Base-by-base conservation (phyloP, 2,113 vertebrate genomes). In the Istiophorus platypterus region DNA sequence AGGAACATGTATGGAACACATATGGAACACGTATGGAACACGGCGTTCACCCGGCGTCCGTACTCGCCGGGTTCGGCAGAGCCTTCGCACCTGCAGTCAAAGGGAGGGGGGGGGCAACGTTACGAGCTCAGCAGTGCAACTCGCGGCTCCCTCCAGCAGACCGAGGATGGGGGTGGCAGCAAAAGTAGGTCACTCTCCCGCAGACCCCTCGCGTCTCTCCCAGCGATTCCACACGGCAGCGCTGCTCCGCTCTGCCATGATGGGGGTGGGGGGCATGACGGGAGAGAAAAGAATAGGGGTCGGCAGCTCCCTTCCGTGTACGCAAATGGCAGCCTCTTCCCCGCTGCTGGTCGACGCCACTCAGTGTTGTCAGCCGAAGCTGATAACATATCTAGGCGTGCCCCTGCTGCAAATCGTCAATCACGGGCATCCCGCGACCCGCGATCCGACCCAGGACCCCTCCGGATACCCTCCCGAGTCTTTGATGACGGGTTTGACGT, bases 171-270 rank as follows among this genome's bases (percentile, higher is more conserved):
- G 66, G 81, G 82, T 41, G 45, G 76, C 62, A 90, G 76, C 58
- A 86, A 93, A 95, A 94, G 92, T 95, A 95, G 95, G 95, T 95
- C 94, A 95, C 71, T 86, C 72, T 94, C 85, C 85, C 64, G 49
- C 91, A 94, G 88, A 92, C 88, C 85, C 85, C 78, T 47, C 78
- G 75, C 85, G 59, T 90, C 76, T 87, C 88, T 87, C 77, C 47
- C 76, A 49, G 49, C 71, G 76, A 84, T 75, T 83, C 72, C 80
- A 76, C 54, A 59, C 81, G 69, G 89, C 85, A 65, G 88, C 13
- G 7, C 77, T 59, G 90, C 88, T 82, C 74, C 77, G 76, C 84
- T 89, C 72, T 78, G 87, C 86, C 83, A 68, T 78, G 37, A 89
- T 83, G 81, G 66, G 59, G 81, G 70, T 61, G 75, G 41, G n/a